Percentiles rank a stretch among this genome's conserved stretches.
phyloP scores from a whole-genome alignment of 2,888 invertebrate genomes.

The Hypercompe scribonia region DNA sequence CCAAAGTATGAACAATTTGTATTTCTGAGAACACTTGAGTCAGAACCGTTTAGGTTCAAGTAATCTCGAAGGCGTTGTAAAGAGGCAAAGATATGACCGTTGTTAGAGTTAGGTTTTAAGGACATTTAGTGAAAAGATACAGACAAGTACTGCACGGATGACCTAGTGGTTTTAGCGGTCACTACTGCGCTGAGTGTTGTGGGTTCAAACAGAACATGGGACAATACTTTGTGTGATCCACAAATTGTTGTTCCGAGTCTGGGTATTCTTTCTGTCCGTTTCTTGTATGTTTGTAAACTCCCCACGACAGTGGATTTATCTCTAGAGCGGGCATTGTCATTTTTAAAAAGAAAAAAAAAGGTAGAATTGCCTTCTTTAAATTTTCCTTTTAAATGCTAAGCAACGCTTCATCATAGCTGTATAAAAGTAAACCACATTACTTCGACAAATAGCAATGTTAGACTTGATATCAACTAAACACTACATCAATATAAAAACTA shows the following conservation, averaged over 20 bases:
- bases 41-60: slow-evolving; percentile 4
- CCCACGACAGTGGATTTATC: too few relatives aligned
- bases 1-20: slow-evolving; percentile 7
- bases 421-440: not conserved
- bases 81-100: not conserved
- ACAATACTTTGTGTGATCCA: too few relatives aligned
- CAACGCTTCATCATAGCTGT: not conserved
- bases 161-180: too few relatives aligned
- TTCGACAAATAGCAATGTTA: not conserved
- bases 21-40: slow-evolving; percentile 2
- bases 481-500: not conserved
- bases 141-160: too few relatives aligned
- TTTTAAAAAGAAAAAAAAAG: too few relatives aligned
- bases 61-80: slow-evolving; percentile 7
- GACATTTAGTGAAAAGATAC: not conserved
- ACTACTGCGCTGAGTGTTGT: too few relatives aligned
- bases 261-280: too few relatives aligned
- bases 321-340: too few relatives aligned
- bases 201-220: too few relatives aligned
- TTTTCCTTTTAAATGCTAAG: not conserved
- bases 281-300: too few relatives aligned
- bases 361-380: too few relatives aligned
- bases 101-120: not conserved
- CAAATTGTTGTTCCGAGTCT: too few relatives aligned
- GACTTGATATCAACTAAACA: not conserved